Conservation (phyloP, 2,888 invertebrate species). For the Shargacucullia verbasci region DNA sequence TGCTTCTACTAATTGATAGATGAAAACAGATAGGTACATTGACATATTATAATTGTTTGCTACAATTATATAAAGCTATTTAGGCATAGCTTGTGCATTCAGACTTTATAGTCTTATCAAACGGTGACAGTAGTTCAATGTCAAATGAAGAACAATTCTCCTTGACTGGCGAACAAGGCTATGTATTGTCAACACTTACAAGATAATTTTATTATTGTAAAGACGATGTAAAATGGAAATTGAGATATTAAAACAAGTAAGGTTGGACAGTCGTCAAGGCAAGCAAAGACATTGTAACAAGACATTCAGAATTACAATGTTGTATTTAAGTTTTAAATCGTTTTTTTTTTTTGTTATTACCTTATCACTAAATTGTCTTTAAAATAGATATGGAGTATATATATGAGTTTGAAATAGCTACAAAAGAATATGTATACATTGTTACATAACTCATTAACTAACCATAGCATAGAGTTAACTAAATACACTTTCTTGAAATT, state of each 20-base stretch:
- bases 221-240: slow-evolving; percentile 39
- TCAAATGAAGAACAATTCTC: slow-evolving; percentile 57
- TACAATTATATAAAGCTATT: slow-evolving; percentile 15
- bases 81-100: slow-evolving; percentile 21
- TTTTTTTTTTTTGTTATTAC: not conserved
- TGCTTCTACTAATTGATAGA: slow-evolving; percentile 31
- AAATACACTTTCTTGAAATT: not conserved
- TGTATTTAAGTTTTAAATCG: slow-evolving; percentile 3
- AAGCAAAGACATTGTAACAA: slow-evolving; percentile 29
- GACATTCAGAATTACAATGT: slow-evolving; percentile 9
- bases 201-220: slow-evolving; percentile 36
- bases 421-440: not conserved
- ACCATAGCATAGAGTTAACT: slow-evolving; percentile 7
- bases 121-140: slow-evolving; percentile 64
- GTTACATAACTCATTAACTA: not conserved
- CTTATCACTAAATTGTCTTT: slow-evolving; percentile 9
- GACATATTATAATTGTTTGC: slow-evolving; percentile 11
- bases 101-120: slow-evolving; percentile 44
- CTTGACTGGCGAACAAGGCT: slow-evolving; percentile 64
- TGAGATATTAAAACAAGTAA: slow-evolving; percentile 20
- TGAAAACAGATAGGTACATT: slow-evolving; percentile 23
- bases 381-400: not conserved
- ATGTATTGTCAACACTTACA: slow-evolving; percentile 40
- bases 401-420: not conserved
- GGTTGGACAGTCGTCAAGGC: slow-evolving; percentile 28